These are phyloP conservation scores for Chaetura pelagica DNA, from an alignment of 2,113 vertebrate species.

Conservation along the genomic window DNA sequence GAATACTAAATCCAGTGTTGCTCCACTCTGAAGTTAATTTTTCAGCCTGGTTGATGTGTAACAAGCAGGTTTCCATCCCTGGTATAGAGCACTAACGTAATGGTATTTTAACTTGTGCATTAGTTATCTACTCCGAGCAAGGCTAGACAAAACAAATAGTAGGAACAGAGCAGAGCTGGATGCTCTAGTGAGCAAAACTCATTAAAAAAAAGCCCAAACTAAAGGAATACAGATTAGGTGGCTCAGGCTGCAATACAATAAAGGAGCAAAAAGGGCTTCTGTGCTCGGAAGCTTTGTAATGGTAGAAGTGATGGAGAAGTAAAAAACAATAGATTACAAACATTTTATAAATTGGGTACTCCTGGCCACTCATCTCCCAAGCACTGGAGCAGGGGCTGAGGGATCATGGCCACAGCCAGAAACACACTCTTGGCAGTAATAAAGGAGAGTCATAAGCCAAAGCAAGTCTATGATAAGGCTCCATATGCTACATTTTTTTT, in stretches of 20 bases:
- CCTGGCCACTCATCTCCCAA: neutral
- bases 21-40: neutral
- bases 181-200: neutral
- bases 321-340: neutral
- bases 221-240: neutral
- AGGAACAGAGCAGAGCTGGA: neutral
- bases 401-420: neutral
- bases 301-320: neutral
- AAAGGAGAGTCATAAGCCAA: neutral
- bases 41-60: neutral
- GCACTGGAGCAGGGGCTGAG: neutral
- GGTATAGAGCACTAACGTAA: neutral
- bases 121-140: slow-evolving; percentile 5
- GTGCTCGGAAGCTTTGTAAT: neutral
- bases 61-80: neutral
- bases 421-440: rapidly evolving
- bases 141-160: slow-evolving; percentile 13
- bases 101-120: neutral
- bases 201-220: neutral
- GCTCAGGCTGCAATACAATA: neutral
- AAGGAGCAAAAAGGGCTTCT: neutral
- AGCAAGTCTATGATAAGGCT: neutral
- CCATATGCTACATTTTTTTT: too few species aligned
- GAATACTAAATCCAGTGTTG: neutral
- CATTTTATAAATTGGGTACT: neutral